Evolutionary conservation across 23 tunicate genomes (phyloP).

Genomic region (Trididemnum nubilum): DNA sequence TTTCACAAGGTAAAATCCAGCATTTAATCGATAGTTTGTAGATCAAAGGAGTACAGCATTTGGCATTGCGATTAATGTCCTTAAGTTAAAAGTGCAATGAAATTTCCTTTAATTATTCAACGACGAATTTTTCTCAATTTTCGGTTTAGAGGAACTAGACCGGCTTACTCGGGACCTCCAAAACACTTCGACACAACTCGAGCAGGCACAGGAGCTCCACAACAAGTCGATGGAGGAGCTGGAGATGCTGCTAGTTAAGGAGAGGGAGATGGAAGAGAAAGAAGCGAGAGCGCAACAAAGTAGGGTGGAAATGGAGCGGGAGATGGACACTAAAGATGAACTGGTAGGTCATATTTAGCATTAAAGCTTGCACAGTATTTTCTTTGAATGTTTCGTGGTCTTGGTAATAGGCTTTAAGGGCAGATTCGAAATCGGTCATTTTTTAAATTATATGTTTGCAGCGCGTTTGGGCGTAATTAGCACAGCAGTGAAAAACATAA

Average conservation of each 20-base stretch:
- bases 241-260: conserved; percentile 59
- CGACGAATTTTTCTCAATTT: no score
- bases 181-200: conserved; percentile 51
- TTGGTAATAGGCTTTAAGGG: no score
- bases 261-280: conserved; percentile 66
- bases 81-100: background rate
- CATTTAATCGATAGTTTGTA: no score
- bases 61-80: background rate
- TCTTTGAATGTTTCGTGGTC: no score
- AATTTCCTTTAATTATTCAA: no score
- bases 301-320: conserved; percentile 71
- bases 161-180: conserved; percentile 63
- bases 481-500: no score
- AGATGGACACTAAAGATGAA: conserved; percentile 90
- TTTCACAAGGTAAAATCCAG: conserved; percentile 91
- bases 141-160: conserved; percentile 94
- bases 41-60: no score
- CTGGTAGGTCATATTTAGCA: conserved; percentile 47
- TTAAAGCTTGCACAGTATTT: background rate
- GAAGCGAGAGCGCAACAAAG: conserved; percentile 46
- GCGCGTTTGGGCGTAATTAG: no score
- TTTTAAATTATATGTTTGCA: no score
- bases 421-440: no score
- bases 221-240: conserved; percentile 80
- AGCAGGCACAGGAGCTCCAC: conserved; percentile 60